These are phyloP conservation scores for Ommatoiulus sabulosus DNA, from an alignment of 2,888 invertebrate genomes.

Conservation along the genomic window DNA sequence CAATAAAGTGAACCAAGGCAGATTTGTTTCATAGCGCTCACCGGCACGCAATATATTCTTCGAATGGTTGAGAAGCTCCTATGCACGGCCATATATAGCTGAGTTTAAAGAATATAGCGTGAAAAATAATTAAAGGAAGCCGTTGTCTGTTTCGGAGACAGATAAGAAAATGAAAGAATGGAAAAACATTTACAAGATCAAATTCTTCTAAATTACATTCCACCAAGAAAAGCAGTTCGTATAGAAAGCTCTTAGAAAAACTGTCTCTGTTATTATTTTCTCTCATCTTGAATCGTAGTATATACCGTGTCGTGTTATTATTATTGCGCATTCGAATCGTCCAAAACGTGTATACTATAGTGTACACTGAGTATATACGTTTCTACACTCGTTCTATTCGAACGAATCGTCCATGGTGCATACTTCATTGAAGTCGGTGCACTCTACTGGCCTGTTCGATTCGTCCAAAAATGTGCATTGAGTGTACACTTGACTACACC, in stretches of 20 bases:
- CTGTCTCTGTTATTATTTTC: neutral
- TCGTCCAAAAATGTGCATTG: too few species aligned
- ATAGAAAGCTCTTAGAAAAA: neutral
- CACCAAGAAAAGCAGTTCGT: neutral
- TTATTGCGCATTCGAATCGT: too few species aligned
- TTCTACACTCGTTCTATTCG: too few species aligned
- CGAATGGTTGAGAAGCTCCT: neutral
- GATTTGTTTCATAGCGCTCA: neutral
- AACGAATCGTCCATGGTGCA: too few species aligned
- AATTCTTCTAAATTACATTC: constrained; percentile 31
- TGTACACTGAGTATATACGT: too few species aligned
- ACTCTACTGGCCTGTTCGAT: too few species aligned
- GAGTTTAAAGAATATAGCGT: neutral
- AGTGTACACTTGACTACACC: too few species aligned
- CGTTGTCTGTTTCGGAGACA: neutral
- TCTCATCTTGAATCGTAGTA: neutral
- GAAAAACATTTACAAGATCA: neutral
- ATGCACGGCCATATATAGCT: neutral
- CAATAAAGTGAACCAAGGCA: neutral
- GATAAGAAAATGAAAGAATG: neutral
- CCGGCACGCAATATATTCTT: neutral
- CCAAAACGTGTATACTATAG: too few species aligned
- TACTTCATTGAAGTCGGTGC: too few species aligned
- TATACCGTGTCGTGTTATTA: too few species aligned
- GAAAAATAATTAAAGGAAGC: neutral